These are phyloP conservation scores for Drosophila subquinaria DNA, from an alignment of 2,888 invertebrate genomes.

Conservation along the genomic window DNA sequence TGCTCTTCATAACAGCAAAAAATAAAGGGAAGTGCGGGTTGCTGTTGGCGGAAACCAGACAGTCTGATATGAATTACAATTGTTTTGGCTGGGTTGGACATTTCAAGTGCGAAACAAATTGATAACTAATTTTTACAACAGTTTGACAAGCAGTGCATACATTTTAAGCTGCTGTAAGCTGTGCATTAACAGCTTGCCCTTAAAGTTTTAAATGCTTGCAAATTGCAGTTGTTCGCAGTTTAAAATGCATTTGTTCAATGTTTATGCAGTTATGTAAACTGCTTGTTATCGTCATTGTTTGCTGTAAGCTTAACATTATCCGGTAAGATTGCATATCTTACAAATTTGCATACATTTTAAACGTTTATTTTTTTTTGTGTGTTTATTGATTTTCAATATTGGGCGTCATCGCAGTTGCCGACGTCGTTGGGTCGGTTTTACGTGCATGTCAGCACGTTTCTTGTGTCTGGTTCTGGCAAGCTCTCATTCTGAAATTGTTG, in stretches of 20 bases:
- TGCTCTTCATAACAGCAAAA: conserved; percentile 8
- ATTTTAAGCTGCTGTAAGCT: neutral
- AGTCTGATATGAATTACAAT: conserved; percentile 71
- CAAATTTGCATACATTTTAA: conserved; percentile 16
- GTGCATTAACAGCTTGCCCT: neutral
- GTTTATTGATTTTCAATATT: conserved; percentile 73
- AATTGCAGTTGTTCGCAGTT: neutral
- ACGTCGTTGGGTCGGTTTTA: conserved; percentile 36
- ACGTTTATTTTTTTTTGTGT: conserved; percentile 16
- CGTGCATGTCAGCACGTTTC: conserved; percentile 69
- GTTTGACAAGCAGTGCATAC: neutral
- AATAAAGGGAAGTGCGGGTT: neutral
- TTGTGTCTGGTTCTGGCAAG: conserved; percentile 22
- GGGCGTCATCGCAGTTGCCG: conserved; percentile 16
- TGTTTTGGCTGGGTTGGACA: conserved; percentile 34
- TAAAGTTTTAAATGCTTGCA: neutral
- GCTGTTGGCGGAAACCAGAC: conserved; percentile 32
- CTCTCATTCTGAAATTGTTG: conserved; percentile 20
- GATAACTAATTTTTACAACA: conserved; percentile 14
- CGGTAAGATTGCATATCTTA: conserved; percentile 15
- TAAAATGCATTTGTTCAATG: neutral
- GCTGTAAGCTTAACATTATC: conserved; percentile 3
- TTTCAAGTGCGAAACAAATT: conserved; percentile 47
- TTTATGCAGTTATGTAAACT: conserved; percentile 10
- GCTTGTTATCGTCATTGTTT: conserved; percentile 10